Conservation (phyloP, 1,140 invertebrate genomes). For the Drosophila funebris region DNA sequence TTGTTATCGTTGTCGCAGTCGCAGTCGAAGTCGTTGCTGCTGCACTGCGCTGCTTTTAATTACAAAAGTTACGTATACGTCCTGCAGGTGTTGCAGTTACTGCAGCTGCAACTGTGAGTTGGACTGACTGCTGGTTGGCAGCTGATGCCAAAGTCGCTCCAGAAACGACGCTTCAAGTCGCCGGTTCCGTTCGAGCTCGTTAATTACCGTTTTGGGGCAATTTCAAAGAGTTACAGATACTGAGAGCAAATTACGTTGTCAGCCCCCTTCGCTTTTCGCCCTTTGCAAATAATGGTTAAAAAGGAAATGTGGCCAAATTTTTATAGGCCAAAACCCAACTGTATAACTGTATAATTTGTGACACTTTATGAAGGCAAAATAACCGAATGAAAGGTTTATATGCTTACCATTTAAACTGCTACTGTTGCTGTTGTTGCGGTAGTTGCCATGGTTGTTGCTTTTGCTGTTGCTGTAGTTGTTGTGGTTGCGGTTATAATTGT, state of each 20-base stretch:
- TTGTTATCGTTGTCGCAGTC: slow-evolving; percentile 18
- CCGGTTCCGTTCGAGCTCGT: slow-evolving; percentile 78
- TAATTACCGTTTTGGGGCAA: slow-evolving; percentile 66
- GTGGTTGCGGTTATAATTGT: slow-evolving; percentile 37
- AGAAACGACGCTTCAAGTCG: slow-evolving; percentile 69
- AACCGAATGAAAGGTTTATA: slow-evolving; percentile 70
- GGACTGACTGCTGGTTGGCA: slow-evolving; percentile 28
- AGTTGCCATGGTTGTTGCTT: slow-evolving; percentile 26
- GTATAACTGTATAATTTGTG: slow-evolving; percentile 79
- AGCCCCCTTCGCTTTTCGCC: too few relatives aligned
- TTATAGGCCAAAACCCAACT: slow-evolving; percentile 47
- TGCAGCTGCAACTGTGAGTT: slow-evolving; percentile 61
- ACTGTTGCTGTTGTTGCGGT: slow-evolving; percentile 28
- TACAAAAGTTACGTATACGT: slow-evolving; percentile 81
- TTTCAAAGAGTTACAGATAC: neutral
- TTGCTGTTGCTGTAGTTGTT: slow-evolving; percentile 14
- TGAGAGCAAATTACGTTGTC: neutral
- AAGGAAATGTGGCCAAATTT: slow-evolving; percentile 71
- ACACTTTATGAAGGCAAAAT: slow-evolving; percentile 73
- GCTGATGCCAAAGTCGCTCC: slow-evolving; percentile 27
- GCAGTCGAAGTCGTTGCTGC: slow-evolving; percentile 52
- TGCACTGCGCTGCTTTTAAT: slow-evolving; percentile 77
- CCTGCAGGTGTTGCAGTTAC: slow-evolving; percentile 78
- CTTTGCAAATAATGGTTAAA: slow-evolving; percentile 54
- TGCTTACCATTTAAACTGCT: slow-evolving; percentile 41